A percentile compares a stretch with the other conserved stretches of the same genome.
phyloP scores from a whole-genome alignment of 2,113 vertebrate species.

The Tyrannus savana region DNA sequence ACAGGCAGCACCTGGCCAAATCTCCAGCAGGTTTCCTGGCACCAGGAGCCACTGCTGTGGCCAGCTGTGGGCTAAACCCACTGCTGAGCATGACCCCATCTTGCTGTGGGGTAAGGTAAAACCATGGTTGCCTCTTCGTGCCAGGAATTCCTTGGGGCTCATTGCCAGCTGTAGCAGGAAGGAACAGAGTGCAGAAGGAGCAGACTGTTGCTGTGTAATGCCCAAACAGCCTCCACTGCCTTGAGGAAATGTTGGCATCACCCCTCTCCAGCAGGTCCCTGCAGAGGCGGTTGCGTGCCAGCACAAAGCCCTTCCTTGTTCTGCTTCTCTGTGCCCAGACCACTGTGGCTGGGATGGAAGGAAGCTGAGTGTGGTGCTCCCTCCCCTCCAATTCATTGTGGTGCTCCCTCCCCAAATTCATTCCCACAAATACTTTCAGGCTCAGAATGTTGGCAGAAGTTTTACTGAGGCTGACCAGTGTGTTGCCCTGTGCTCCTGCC shows the following conservation, averaged over 20 bases:
- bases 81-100: neutral
- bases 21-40: neutral
- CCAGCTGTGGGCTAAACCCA: neutral
- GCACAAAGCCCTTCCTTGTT: neutral
- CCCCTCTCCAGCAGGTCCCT: neutral
- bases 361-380: neutral
- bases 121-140: fast-evolving
- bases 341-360: fast-evolving
- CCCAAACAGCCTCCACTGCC: neutral
- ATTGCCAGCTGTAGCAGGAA: neutral
- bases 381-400: neutral
- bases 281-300: neutral
- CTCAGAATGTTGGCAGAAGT: neutral
- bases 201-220: neutral
- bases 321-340: neutral
- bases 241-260: fast-evolving
- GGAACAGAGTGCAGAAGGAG: neutral
- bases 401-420: neutral
- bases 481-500: neutral
- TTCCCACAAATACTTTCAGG: neutral
- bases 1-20: neutral
- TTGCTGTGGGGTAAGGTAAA: neutral
- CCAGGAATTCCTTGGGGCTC: neutral
- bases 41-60: neutral
- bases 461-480: neutral